phyloP scores from a whole-genome alignment of 2,113 vertebrate species.

The Opisthocomus hoazin region DNA sequence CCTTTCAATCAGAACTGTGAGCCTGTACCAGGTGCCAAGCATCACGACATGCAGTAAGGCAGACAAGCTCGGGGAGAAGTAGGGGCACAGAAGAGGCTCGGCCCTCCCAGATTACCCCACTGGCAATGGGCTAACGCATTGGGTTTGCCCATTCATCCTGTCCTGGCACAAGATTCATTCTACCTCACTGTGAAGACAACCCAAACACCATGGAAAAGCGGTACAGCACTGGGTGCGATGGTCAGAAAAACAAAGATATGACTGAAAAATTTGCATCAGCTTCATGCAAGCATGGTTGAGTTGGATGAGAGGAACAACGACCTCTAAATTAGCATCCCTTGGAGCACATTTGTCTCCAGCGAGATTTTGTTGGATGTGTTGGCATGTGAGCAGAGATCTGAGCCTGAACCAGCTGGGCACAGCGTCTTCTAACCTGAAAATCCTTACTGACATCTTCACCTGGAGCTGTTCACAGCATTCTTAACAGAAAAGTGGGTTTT shows the following conservation, averaged over 20 bases:
- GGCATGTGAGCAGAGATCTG: background rate
- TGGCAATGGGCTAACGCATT: background rate
- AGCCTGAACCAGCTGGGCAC: background rate
- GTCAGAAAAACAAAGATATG: background rate
- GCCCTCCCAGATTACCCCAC: background rate
- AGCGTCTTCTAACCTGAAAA: background rate
- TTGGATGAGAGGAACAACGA: background rate
- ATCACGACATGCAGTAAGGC: conserved; percentile 3
- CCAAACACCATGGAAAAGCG: background rate
- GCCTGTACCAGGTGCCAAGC: conserved; percentile 17
- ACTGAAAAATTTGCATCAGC: background rate
- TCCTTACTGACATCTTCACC: background rate
- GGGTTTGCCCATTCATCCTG: background rate
- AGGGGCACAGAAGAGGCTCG: background rate
- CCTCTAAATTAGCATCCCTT: background rate
- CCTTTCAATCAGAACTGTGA: conserved; percentile 53
- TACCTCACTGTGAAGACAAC: background rate
- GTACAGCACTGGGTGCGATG: rapidly evolving
- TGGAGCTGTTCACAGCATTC: background rate
- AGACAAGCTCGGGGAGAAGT: rapidly evolving
- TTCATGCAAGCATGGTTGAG: background rate
- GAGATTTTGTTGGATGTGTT: background rate
- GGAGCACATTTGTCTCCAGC: background rate
- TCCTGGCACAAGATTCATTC: background rate
- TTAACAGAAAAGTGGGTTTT: background rate